Base-by-base conservation (phyloP, 2,113 vertebrate species). In the Platysteira castanea region DNA sequence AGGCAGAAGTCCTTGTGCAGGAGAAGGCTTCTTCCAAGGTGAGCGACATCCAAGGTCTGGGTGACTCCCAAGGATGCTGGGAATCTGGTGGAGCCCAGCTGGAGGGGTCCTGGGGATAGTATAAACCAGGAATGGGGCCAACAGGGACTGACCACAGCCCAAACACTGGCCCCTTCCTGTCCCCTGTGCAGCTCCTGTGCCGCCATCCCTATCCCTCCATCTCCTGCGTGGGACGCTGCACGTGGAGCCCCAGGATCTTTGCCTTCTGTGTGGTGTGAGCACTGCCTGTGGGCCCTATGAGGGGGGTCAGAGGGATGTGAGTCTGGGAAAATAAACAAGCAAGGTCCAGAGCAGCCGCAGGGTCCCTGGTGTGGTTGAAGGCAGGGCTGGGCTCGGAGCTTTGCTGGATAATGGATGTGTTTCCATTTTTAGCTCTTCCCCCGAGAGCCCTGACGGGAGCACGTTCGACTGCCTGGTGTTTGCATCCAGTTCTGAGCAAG, bases 191-290 rank as follows among this genome's bases (percentile, higher is more conserved):
- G 99, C 96, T 98, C 71, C 76, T 99, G 69, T 97, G 98, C 90
- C 86, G 93, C 81, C 98, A 98, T 74, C 97, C 98, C 74, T 99
- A 98, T 89, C 98, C 98, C 18, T 97, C 98, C 71, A 98, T 99
- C 90, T 99, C 98, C 57, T 99, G 98, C 27, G 98, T 99, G 17
- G 98, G 99, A 78, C 97, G 98, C 61, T 97, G 93, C 26, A 5
- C 73, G 3, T 87, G 98, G 64, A 98, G 97, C 85, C 97, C 97
- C 90, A 96, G 88, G 3, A 50, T 98, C 31, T 99, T 99, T 12
- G 98, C 98, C 23, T 98, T 99, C 93, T 99, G 98, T 21, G 96
- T 98, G 42, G 94, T 57, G 98, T 99, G 93, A 98, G 98, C 95
- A 73, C 70, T 47, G 77, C 77, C 68, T 1, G 1, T 5, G 76